Conservation (phyloP, 2,888 invertebrate genomes). For the Hyalella azteca region DNA sequence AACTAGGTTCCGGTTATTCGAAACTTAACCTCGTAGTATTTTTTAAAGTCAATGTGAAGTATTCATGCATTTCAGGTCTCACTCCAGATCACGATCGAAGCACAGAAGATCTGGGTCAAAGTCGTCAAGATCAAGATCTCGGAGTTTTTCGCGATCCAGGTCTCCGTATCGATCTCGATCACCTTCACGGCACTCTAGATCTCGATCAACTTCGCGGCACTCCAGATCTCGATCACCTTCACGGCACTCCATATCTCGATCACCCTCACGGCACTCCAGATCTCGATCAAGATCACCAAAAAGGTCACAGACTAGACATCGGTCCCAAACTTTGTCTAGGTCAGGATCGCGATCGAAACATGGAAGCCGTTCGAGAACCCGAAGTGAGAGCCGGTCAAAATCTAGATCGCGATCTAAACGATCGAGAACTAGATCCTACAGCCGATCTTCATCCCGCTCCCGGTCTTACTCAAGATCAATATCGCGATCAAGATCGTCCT, state of each 20-base stretch:
- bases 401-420: slow-evolving; percentile 41
- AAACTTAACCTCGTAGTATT: too few species aligned
- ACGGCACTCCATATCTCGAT: too few species aligned
- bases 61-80: slow-evolving; percentile 41
- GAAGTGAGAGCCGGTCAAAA: slow-evolving; percentile 17
- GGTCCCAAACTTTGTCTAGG: too few species aligned
- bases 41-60: too few species aligned
- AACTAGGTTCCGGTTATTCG: too few species aligned
- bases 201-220: slow-evolving; percentile 46
- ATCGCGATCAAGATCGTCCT: slow-evolving; percentile 41
- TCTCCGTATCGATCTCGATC: slow-evolving; percentile 41
- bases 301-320: too few species aligned
- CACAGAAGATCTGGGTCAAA: slow-evolving; percentile 39
- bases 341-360: slow-evolving; percentile 15
- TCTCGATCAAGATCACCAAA: slow-evolving; percentile 37
- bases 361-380: not conserved
- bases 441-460: slow-evolving; percentile 46
- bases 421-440: slow-evolving; percentile 39
- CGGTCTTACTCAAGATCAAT: slow-evolving; percentile 46
- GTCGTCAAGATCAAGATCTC: slow-evolving; percentile 40
- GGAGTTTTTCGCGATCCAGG: slow-evolving; percentile 34
- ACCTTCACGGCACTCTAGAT: slow-evolving; percentile 43
- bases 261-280: not conserved
- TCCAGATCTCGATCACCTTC: slow-evolving; percentile 37
- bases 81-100: slow-evolving; percentile 42